phyloP scores from a whole-genome alignment of 2,797 vertebrate genomes.

The Poeciliopsis infans region DNA sequence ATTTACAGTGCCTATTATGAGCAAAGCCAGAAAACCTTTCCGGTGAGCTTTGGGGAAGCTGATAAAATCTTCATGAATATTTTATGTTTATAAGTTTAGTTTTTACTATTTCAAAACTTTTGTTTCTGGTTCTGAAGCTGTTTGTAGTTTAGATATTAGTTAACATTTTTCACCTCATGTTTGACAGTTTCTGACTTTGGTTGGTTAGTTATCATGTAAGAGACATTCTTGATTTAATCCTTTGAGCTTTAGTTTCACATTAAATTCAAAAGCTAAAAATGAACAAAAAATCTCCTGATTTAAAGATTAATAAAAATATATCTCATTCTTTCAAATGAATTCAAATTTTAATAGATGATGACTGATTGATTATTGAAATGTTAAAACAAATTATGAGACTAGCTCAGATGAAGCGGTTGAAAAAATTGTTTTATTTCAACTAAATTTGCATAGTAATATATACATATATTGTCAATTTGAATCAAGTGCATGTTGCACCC shows the following conservation, averaged over 20 bases:
- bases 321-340: too few relatives aligned
- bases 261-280: neutral
- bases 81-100: neutral
- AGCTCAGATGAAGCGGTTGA: neutral
- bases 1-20: neutral
- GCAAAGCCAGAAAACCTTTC: neutral
- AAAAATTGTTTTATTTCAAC: neutral
- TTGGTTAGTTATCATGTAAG: neutral
- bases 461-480: neutral
- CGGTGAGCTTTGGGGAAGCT: neutral
- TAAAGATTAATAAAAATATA: too few relatives aligned
- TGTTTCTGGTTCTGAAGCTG: neutral
- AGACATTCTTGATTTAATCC: neutral
- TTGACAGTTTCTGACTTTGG: neutral
- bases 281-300: neutral
- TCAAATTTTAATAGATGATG: neutral
- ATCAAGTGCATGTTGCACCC: neutral
- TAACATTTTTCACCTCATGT: neutral
- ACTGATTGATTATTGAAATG: neutral
- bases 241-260: neutral
- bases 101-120: neutral
- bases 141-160: neutral
- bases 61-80: neutral
- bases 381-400: neutral
- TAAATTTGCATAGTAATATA: neutral